Evolutionary conservation across 1,140 invertebrate genomes (phyloP), one percentile per base, ranked within the genome.

Genomic region (Batillaria attramentaria): DNA sequence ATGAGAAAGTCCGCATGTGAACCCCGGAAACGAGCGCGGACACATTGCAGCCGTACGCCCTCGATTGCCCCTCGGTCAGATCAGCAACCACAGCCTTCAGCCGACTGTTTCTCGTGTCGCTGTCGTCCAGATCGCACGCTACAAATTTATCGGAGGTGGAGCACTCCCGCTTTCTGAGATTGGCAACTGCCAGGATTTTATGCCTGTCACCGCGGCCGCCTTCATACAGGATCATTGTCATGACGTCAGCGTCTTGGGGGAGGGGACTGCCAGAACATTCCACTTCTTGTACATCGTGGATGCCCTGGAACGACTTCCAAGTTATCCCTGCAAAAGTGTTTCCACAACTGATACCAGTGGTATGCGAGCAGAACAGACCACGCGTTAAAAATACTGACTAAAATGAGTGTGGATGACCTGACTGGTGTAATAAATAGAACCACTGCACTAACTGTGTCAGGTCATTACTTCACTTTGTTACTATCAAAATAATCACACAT

Each of bases 31-130:
- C 37, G 13, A 70, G 24, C 0, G 31, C 68, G 2, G 68, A 70
- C 24, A 70, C 28, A 42, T 70, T 70, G 31, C 68, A 70, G 1
- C 68, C 68, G 41, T 70, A 70, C 68, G 8, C 10, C 24, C 57
- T 62, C 3, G 57, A 24, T 31, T 62, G n/a, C 6, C 57, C 57
- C 8, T 62, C 57, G 8, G 33, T 1, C 57, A 62, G 5, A 31
- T 62, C 57, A 24, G 57, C n/a, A 31, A 62, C 33, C 13, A 62
- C 8, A 10, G 57, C 57, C 57, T 62, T 62, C 1, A 62, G 57
- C 5, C 57, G 10, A 31, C n/a, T 62, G n/a, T 62, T 62, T 24
- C 57, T 24, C 57, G 57, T 28, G 24, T 31, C 57, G 33, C n/a
- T 18, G 57, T 10, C 57, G 33, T 62, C 57, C n/a, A 62, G 3